Conservation (phyloP, 1,140 invertebrate genomes). For the Conus betulinus region DNA sequence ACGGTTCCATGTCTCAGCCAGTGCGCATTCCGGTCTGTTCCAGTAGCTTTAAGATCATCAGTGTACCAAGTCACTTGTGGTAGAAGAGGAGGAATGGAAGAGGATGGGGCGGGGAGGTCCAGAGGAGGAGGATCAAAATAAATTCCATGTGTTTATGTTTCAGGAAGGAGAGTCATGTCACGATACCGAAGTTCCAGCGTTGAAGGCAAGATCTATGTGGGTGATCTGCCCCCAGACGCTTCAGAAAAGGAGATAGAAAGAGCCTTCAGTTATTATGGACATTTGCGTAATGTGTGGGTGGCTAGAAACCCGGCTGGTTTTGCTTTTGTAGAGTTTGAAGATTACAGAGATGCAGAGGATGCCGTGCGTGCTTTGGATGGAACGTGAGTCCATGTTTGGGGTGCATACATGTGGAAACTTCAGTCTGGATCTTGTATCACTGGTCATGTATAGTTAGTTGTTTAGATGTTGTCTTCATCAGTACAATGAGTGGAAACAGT, state of each 20-base stretch:
- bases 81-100: too few species aligned
- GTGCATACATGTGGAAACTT: too few species aligned
- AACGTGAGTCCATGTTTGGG: conserved; percentile 53
- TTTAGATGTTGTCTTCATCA: too few species aligned
- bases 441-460: too few species aligned
- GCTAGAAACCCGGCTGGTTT: conserved; percentile 90
- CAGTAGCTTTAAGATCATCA: too few species aligned
- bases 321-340: conserved; percentile 98
- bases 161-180: conserved; percentile 35
- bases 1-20: too few species aligned
- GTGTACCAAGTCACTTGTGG: too few species aligned
- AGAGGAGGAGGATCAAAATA: background rate
- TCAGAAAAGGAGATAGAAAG: conserved; percentile 79
- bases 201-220: conserved; percentile 98
- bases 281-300: conserved; percentile 95
- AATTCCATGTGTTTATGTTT: background rate
- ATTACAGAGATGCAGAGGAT: conserved; percentile 89
- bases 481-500: too few species aligned
- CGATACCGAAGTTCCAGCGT: conserved; percentile 52
- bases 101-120: too few species aligned
- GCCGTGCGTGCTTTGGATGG: conserved; percentile 69
- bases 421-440: too few species aligned
- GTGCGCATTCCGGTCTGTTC: too few species aligned
- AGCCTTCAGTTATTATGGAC: conserved; percentile 95
- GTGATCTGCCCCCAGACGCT: conserved; percentile 83